Conservation (phyloP, 2,113 vertebrate genomes). For the Marmota monax region DNA sequence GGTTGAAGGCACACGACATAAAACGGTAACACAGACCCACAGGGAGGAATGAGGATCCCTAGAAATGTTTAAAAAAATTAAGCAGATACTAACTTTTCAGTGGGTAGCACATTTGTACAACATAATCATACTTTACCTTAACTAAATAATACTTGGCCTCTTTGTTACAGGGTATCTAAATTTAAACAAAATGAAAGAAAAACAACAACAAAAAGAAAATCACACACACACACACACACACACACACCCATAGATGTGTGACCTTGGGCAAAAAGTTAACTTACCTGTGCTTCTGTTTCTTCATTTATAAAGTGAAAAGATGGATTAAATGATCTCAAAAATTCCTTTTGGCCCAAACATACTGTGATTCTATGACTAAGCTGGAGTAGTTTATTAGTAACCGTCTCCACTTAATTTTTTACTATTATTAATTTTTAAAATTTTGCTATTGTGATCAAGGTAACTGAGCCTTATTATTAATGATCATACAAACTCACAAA, state of each 20-base stretch:
- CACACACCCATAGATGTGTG: neutral
- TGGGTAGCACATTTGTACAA: neutral
- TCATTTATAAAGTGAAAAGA: conserved; percentile 28
- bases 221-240: neutral
- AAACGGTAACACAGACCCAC: neutral
- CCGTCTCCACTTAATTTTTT: neutral
- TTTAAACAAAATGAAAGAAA: too few species aligned
- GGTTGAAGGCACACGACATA: neutral
- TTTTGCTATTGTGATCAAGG: neutral
- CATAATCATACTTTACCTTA: neutral
- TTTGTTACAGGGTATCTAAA: neutral
- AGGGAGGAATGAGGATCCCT: neutral
- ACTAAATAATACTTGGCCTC: neutral
- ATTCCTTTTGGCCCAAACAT: neutral
- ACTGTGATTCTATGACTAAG: neutral
- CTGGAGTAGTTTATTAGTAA: neutral
- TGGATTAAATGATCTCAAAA: neutral
- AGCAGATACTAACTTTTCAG: conserved; percentile 19
- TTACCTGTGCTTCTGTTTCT: neutral
- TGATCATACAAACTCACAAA: conserved; percentile 10
- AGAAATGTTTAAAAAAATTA: neutral
- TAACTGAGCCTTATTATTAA: conserved; percentile 10
- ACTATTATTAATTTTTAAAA: neutral
- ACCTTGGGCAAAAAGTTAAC: conserved; percentile 37
- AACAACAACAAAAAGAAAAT: neutral